These are phyloP conservation scores for Barnardius zonarius DNA, from an alignment of 2,113 vertebrate genomes.

Conservation along the genomic window DNA sequence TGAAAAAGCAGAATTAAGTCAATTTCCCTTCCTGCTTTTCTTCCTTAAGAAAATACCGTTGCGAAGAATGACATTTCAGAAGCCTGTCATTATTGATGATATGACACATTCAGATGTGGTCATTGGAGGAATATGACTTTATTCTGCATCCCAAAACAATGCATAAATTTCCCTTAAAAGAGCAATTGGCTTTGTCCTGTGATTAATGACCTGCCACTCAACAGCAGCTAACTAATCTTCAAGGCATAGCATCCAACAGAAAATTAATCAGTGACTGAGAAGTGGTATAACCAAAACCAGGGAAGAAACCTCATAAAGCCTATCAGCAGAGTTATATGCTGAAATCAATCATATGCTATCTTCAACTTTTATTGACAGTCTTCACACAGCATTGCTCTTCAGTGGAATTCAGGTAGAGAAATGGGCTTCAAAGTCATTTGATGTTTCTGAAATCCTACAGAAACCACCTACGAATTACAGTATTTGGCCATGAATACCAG, in stretches of 20 bases:
- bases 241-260: neutral
- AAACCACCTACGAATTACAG: neutral
- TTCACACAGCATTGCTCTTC: neutral
- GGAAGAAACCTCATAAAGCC: neutral
- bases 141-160: neutral
- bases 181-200: conserved; percentile 10
- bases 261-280: conserved; percentile 16
- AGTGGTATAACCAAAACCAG: neutral
- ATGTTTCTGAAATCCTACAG: neutral
- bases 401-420: neutral
- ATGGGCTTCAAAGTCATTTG: neutral
- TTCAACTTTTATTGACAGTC: neutral
- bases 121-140: neutral
- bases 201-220: conserved; percentile 53
- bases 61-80: neutral
- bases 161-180: neutral
- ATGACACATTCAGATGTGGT: neutral
- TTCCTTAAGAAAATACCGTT: neutral
- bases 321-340: neutral
- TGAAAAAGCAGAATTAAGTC: neutral
- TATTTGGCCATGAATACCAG: neutral
- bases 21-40: neutral
- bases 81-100: neutral
- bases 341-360: neutral
- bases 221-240: conserved; percentile 1